Evolutionary conservation across 2,113 vertebrate species (phyloP).

Genomic region (Mionectes macconnelli): DNA sequence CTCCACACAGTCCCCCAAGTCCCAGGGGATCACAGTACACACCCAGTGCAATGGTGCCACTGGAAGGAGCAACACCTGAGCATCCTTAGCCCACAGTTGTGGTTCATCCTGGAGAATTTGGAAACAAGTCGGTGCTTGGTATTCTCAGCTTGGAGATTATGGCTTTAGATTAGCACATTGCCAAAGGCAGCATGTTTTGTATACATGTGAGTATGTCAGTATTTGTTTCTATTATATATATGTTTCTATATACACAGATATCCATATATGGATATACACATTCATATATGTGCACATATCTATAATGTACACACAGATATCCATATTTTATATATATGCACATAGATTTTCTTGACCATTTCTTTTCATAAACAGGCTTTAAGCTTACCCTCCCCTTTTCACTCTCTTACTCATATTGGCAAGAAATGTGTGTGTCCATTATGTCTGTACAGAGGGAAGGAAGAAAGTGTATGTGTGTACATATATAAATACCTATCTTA

Average conservation of each 20-base stretch:
- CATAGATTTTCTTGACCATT: not conserved
- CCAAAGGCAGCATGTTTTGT: not conserved
- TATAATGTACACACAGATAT: not conserved
- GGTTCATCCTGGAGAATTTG: fast-evolving
- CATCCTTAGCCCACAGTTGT: not conserved
- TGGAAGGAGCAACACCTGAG: not conserved
- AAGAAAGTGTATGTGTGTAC: not conserved
- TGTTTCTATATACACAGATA: not conserved
- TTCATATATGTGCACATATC: not conserved
- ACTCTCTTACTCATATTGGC: not conserved
- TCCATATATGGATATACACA: not conserved
- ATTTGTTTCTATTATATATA: not conserved
- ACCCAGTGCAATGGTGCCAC: fast-evolving
- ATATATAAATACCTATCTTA: not conserved
- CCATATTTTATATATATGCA: not conserved
- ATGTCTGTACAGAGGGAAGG: not conserved
- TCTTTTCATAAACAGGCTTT: not conserved
- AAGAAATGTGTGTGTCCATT: not conserved
- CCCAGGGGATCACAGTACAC: fast-evolving
- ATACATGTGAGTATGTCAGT: not conserved
- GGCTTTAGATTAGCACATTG: not conserved
- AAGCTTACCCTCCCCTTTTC: not conserved
- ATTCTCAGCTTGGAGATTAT: not conserved
- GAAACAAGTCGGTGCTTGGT: not conserved
- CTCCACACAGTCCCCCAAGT: fast-evolving